Evolutionary conservation across 2,797 vertebrate genomes (phyloP).

Genomic region (Rhabdophis nuchalis): DNA sequence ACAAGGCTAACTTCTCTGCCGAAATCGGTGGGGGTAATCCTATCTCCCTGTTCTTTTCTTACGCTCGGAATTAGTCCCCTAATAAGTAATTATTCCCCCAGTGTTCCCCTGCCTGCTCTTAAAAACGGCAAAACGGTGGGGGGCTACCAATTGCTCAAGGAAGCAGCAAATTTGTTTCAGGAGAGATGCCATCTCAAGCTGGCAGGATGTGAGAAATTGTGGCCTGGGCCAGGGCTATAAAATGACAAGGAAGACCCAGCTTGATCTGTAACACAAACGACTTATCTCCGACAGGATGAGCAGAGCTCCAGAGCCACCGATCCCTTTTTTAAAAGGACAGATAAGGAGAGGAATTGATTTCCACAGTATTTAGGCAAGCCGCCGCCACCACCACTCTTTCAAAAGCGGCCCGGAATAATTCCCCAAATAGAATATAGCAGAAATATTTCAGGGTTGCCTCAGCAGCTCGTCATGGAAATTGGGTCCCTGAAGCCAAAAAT

Average conservation of each 20-base stretch:
- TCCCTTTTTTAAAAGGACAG: conserved; percentile 29
- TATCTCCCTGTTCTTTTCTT: not conserved
- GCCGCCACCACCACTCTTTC: conserved; percentile 50
- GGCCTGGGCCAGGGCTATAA: conserved; percentile 22
- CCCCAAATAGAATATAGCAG: conserved; percentile 51
- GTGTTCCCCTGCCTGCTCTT: not conserved
- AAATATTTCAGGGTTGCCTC: conserved; percentile 49
- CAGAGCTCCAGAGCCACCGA: not conserved
- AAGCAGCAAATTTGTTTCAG: not conserved
- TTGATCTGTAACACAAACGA: conserved; percentile 5
- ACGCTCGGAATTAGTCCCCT: not conserved
- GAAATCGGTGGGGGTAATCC: not conserved
- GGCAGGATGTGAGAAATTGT: conserved; percentile 40
- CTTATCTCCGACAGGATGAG: conserved; percentile 13
- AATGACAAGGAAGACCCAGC: conserved; percentile 42
- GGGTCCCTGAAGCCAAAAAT: not conserved
- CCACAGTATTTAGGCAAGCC: conserved; percentile 37
- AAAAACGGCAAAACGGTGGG: not conserved
- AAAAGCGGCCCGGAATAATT: conserved; percentile 51
- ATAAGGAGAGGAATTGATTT: conserved; percentile 30
- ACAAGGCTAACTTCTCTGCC: not conserved
- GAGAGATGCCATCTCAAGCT: conserved; percentile 33
- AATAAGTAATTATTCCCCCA: not conserved
- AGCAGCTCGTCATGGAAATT: conserved; percentile 47
- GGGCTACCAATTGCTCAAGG: not conserved